These are phyloP conservation scores for Yponomeuta plumbellus DNA, from an alignment of 2,888 invertebrate species.

Conservation along the genomic window DNA sequence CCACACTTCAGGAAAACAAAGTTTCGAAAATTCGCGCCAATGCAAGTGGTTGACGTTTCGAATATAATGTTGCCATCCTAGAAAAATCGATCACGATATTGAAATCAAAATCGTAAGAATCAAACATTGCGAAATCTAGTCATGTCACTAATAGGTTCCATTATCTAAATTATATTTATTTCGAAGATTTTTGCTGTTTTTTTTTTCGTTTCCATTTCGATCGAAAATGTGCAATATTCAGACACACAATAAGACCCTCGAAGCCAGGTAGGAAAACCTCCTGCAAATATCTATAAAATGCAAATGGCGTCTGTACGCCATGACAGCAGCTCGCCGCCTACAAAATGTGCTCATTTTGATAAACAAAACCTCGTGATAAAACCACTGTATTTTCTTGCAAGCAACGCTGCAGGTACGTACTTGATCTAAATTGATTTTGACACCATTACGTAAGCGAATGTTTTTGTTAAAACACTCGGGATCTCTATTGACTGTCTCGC, in stretches of 20 bases:
- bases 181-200: not conserved
- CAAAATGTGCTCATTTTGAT: slow-evolving; percentile 55
- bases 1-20: no score
- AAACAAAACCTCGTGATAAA: slow-evolving; percentile 25
- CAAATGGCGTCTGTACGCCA: slow-evolving; percentile 53
- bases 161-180: not conserved
- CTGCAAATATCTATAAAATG: not conserved
- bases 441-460: slow-evolving; percentile 49
- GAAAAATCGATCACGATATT: not conserved
- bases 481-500: slow-evolving; percentile 47
- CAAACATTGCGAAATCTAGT: not conserved
- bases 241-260: not conserved
- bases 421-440: slow-evolving; percentile 23
- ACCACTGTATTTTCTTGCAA: slow-evolving; percentile 19
- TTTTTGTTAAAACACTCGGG: slow-evolving; percentile 43
- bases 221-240: not conserved
- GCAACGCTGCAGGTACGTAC: slow-evolving; percentile 28
- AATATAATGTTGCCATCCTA: not conserved
- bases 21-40: no score
- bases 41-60: not conserved
- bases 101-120: not conserved
- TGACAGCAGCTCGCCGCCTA: slow-evolving; percentile 47
- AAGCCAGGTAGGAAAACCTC: no score
- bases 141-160: not conserved
- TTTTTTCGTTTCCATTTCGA: not conserved